Evolutionary conservation across 2,888 invertebrate species (phyloP), one percentile per base, ranked within the genome.

Genomic region (Stictocephala bisonia): DNA sequence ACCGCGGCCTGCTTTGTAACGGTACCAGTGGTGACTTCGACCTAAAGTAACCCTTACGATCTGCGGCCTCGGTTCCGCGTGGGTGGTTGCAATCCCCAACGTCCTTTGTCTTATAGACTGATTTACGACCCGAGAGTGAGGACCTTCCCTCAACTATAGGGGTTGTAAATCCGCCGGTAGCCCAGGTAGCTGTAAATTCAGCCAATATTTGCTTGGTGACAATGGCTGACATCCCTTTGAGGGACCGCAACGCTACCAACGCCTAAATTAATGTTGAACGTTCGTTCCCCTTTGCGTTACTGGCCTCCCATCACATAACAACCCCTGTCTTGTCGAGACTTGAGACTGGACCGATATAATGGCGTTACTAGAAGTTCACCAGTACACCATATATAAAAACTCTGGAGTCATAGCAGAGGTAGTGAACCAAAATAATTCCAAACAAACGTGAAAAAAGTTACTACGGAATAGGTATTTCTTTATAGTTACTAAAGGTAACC

Each of bases 21-120:
- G 60, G 60, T 60, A 60, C 60, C 7, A 31, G 22, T 29, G 56
- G 27, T 56, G 56, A 56, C 56, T 51, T 56, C 56, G 56, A 56
- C 56, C 56, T 56, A 18, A 29, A 56, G 56, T 56, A 56, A 56
- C 56, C 56, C 56, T 56, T 51, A 26, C 51, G 24, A n/a, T n/a
- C n/a, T n/a, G n/a, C n/a, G 51, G 51, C 51, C 51, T 26, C 26
- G 31, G n/a, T n/a, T n/a, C n/a, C n/a, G 27, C 56, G 29, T 18
- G n/a, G 35, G 56, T 20, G 56, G 29, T 29, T 29, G 56, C 31
- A 56, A 56, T 56, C 56, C 29, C 56, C 4, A 18, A 20, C 26
- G 48, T n/a, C n/a, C 56, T 29, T 56, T 56, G 56, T 56, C 56
- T 31, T n/a, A 29, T 29, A 2, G 51, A 31, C 6, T 29, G 56